Evolutionary conservation across 2,888 invertebrate species (phyloP), one percentile per base, ranked within the genome.

Genomic region (Odontocerum albicorne): DNA sequence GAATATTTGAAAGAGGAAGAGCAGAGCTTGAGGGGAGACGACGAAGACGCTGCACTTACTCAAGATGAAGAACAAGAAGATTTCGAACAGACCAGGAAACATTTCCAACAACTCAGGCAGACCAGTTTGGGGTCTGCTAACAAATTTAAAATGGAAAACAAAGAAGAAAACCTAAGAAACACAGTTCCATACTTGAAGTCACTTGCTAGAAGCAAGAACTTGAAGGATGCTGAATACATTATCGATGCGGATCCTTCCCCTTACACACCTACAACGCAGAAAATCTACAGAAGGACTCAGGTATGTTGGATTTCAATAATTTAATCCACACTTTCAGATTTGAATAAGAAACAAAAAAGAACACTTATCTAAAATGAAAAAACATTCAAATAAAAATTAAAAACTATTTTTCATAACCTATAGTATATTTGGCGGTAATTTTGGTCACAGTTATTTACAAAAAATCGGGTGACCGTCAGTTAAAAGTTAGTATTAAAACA

Each of bases 81-180:
- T 53, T 82, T 81, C 63, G 73, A 79, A 62, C 74, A 78, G 22
- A 80, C 82, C 12, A 72, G 84, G 16, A 80, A 80, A 52, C 81
- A 78, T 65, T 84, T 83, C 65, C 84, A 84, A 65, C 81, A 83
- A 64, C 72, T 82, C 59, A 77, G 82, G 49, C 80, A 83, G 64
- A 79, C 82, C 59, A 84, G 84, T 68, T 72, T 81, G 65, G 84
- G 83, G 60, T 83, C 82, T 69, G 80, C 81, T 62, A 83, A 80
- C 63, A 84, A 78, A 72, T 77, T 77, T 70, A 78, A 77, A 65
- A 77, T 79, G 76, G 83, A 84, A 69, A 83, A 66, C 62, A 82
- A 82, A 62, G 79, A 80, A 49, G 83, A 82, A 64, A 84, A 83
- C 66, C 66, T 84, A 53, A 74, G 83, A 16, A 81, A 76, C 65